Base-by-base conservation (phyloP, 1,140 invertebrate genomes). In the Phthorimaea operculella region DNA sequence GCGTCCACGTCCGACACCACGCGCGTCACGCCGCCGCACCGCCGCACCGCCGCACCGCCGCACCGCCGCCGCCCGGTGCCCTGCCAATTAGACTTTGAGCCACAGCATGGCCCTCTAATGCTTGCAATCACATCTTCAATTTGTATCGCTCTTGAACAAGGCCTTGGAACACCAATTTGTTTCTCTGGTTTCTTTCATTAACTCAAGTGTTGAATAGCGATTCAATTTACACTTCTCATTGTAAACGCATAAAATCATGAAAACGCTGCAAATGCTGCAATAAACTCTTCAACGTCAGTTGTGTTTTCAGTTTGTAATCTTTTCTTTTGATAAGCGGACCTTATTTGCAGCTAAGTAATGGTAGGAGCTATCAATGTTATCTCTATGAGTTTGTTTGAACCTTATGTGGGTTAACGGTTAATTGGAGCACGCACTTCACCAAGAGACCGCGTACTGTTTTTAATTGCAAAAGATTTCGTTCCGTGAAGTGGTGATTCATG, bases 331-430 rank as follows among this genome's bases (percentile, higher is more conserved):
- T 71, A 68, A 70, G 63, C 57, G 51, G 62, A 63, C 60, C 39
- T 62, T 67, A 67, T 58, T 63, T 55, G 59, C 63, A 62, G 61
- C 65, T 62, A 71, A 64, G 72, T 65, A 73, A 74, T 68, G 59
- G 56, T 51, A n/a, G 63, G 44, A n/a, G 63, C 52, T 70, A 74
- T 74, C 62, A 63, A 68, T 64, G 58, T 74, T 77, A 78, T 78
- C 72, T 62, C 44, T 16, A 57, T 17, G 52, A 68, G 65, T 60
- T 71, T 77, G 61, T 72, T 67, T 70, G 66, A 67, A 63, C 60
- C 59, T 61, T 64, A 75, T 70, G 57, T 78, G 68, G 73, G 73
- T 74, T 69, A 78, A 72, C 63, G 59, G 73, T 71, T 75, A 77
- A 77, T 72, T 71, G 59, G 74, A 70, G 70, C 68, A 63, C 69